These are phyloP conservation scores for Tipula unca DNA, from an alignment of 2,888 invertebrate species.

Conservation along the genomic window DNA sequence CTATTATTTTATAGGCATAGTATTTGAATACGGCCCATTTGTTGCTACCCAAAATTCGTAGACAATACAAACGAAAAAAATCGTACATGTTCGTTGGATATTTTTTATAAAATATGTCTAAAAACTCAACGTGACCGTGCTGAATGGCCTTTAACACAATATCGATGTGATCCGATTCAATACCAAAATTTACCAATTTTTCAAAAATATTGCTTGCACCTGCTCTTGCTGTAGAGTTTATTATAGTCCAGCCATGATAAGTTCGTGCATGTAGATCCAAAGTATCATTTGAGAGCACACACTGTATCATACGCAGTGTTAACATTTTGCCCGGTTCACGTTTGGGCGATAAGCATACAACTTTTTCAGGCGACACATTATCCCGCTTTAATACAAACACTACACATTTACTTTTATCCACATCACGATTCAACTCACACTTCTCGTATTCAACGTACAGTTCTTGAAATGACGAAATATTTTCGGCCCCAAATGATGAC, in stretches of 20 bases:
- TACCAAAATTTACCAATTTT: too few relatives aligned
- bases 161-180: too few relatives aligned
- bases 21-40: background rate
- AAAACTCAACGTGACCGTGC: too few relatives aligned
- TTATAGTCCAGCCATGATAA: too few relatives aligned
- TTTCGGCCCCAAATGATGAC: background rate
- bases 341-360: background rate
- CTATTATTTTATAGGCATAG: background rate
- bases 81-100: too few relatives aligned
- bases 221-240: too few relatives aligned
- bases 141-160: too few relatives aligned
- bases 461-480: background rate
- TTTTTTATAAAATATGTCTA: too few relatives aligned
- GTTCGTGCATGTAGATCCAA: too few relatives aligned
- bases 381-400: background rate
- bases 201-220: too few relatives aligned
- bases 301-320: background rate
- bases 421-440: background rate
- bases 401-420: background rate
- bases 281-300: too few relatives aligned
- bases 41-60: background rate
- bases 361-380: background rate
- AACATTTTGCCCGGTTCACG: background rate
- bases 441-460: background rate
- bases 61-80: background rate